phyloP scores from a whole-genome alignment of 2,888 invertebrate species.

The Agapetus fuscipes region DNA sequence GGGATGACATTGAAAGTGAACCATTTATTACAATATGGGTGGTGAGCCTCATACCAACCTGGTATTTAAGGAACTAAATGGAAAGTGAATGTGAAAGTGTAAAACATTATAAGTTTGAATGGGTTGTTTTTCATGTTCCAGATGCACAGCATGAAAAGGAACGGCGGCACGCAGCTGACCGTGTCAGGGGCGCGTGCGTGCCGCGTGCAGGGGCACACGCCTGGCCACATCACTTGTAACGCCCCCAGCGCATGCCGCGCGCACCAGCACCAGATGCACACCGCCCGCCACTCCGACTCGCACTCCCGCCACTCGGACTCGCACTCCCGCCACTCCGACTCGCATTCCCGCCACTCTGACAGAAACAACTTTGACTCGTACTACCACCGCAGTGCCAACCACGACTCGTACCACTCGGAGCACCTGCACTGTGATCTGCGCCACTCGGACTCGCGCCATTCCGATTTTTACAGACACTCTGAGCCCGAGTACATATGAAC shows the following conservation, averaged over 20 bases:
- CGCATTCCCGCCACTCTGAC: conserved; percentile 10
- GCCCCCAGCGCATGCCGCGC: conserved; percentile 11
- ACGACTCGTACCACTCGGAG: background rate
- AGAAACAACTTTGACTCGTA: conserved; percentile 6
- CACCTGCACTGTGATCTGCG: background rate
- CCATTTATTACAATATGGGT: too few species aligned
- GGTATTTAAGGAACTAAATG: too few species aligned
- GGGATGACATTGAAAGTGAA: too few species aligned
- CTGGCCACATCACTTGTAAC: too few species aligned
- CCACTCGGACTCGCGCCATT: too few species aligned
- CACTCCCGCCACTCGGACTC: conserved; percentile 10
- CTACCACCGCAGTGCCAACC: background rate
- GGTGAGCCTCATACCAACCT: too few species aligned
- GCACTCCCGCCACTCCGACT: conserved; percentile 10
- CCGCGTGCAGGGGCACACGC: conserved; percentile 15
- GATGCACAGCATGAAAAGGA: conserved; percentile 18
- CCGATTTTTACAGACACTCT: conserved; percentile 9
- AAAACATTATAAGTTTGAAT: background rate
- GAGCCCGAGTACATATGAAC: conserved; percentile 17
- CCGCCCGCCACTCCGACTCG: conserved; percentile 11
- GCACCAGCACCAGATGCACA: conserved; percentile 5
- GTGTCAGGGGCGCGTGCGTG: conserved; percentile 17
- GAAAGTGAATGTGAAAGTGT: too few species aligned
- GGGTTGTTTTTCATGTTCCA: conserved; percentile 4
- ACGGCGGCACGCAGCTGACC: conserved; percentile 16